These are phyloP conservation scores for Ypsolopha scabrella DNA, from an alignment of 2,888 invertebrate species.

Conservation along the genomic window DNA sequence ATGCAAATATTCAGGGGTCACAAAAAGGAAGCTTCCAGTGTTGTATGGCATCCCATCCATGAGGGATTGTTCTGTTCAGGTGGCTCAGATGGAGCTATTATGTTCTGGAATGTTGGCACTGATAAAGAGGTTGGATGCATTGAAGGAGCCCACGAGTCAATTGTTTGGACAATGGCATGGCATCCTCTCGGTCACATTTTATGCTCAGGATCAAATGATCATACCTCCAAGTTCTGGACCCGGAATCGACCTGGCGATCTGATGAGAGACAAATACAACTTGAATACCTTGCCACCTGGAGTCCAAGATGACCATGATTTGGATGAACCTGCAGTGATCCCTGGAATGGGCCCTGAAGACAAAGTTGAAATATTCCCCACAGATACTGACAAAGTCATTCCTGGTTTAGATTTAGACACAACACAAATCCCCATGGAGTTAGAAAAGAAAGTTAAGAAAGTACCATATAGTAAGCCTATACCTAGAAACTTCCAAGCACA, in stretches of 20 bases:
- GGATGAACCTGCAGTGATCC: constrained; percentile 86
- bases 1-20: constrained; percentile 98
- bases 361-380: constrained; percentile 82
- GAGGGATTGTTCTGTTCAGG: constrained; percentile 98
- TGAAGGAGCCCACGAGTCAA: constrained; percentile 98
- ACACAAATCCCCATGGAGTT: constrained; percentile 74
- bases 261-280: constrained; percentile 98
- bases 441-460: constrained; percentile 82
- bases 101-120: constrained; percentile 98
- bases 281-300: constrained; percentile 91
- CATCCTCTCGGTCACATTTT: constrained; percentile 99
- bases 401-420: constrained; percentile 87
- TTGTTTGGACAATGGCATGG: constrained; percentile 99
- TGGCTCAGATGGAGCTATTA: constrained; percentile 97
- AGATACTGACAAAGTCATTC: constrained; percentile 76
- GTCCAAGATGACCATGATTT: constrained; percentile 65
- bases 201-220: constrained; percentile 99
- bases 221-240: constrained; percentile 99
- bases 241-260: constrained; percentile 97
- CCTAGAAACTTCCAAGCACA: constrained; percentile 97
- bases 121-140: constrained; percentile 99
- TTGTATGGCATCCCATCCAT: constrained; percentile 98
- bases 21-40: constrained; percentile 97
- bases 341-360: constrained; percentile 99
- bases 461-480: constrained; percentile 96